Evolutionary conservation across 1,140 invertebrate genomes (phyloP).

Genomic region (Calephelis nemesis): DNA sequence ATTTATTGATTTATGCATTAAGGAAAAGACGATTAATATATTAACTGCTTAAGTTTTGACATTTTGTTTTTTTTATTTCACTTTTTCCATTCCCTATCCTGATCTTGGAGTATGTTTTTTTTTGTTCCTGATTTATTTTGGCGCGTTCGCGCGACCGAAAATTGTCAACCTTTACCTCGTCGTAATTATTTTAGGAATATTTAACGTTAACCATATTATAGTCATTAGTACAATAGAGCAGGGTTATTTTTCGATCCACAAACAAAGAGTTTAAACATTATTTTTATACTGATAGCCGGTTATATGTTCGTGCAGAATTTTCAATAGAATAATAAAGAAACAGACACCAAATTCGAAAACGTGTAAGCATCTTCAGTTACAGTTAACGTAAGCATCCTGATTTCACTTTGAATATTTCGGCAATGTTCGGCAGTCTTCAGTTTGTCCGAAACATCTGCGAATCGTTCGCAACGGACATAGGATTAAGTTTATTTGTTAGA

Average conservation of each 20-base stretch:
- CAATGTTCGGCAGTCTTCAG: conserved; percentile 62
- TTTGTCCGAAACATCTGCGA: conserved; percentile 54
- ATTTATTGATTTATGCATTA: conserved; percentile 78
- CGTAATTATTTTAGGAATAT: conserved; percentile 76
- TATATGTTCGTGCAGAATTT: conserved; percentile 74
- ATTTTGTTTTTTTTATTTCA: conserved; percentile 69
- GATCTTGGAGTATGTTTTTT: conserved; percentile 47
- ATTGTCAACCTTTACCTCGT: conserved; percentile 76
- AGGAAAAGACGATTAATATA: conserved; percentile 78
- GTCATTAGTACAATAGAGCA: conserved; percentile 77
- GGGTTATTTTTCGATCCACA: conserved; percentile 79
- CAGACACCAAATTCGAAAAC: conserved; percentile 71
- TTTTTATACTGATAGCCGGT: conserved; percentile 78
- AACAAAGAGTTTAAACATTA: conserved; percentile 72
- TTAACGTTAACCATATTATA: conserved; percentile 72
- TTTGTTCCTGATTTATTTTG: conserved; percentile 47
- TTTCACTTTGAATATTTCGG: conserved; percentile 65
- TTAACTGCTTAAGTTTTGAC: conserved; percentile 77
- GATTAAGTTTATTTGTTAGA: conserved; percentile 77
- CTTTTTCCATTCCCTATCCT: conserved; percentile 45
- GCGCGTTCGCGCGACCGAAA: conserved; percentile 55
- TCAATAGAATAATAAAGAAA: conserved; percentile 60
- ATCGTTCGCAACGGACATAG: conserved; percentile 54
- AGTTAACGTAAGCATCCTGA: conserved; percentile 69
- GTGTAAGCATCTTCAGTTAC: conserved; percentile 64